Evolutionary conservation across 2,888 invertebrate species (phyloP), one percentile per base, ranked within the genome.

Genomic region (Spilarctia lutea): DNA sequence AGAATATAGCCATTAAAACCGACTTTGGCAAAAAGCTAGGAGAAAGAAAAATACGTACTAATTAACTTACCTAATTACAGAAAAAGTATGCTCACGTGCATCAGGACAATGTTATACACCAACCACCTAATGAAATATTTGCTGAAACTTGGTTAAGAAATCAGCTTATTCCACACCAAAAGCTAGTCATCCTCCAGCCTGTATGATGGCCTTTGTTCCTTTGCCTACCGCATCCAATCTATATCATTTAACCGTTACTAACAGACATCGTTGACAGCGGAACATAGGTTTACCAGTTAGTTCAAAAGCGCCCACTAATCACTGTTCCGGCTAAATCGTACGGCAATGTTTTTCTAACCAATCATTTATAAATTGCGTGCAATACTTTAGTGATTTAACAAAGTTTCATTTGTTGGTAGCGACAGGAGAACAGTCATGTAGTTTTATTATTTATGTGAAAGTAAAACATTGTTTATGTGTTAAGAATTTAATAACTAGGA

Each of bases 341-440:
- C 80, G 76, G 77, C 75, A 48, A 72, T 75, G 68, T 33, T 73
- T 85, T 83, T 83, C 69, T 78, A 68, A 75, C 52, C 79, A 63
- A 48, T 73, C 42, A 76, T 77, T 39, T 75, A 35, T 75, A 74
- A 69, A 73, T 83, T 66, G 87, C 88, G 89, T 87, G 89, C 69
- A 68, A 45, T 71, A 72, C 72, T 67, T 69, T 71, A 66, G 68
- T 71, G 79, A 80, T 81, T 76, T 73, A 83, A 82, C 81, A 81
- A 85, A 82, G 83, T 88, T 89, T 87, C 87, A 85, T 88, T 87
- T 83, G 78, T 78, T 35, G 72, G 84, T 88, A 88, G 35, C 69
- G 86, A 74, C 77, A 63, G 83, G 72, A 79, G 48, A 75, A 67
- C 2, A 75, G 66, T 35, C 27, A 13, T 67, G 8, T 16, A 16